Evolutionary conservation across 2,888 invertebrate species (phyloP), one percentile per base, ranked within the genome.

Genomic region (Electrophaes corylata): DNA sequence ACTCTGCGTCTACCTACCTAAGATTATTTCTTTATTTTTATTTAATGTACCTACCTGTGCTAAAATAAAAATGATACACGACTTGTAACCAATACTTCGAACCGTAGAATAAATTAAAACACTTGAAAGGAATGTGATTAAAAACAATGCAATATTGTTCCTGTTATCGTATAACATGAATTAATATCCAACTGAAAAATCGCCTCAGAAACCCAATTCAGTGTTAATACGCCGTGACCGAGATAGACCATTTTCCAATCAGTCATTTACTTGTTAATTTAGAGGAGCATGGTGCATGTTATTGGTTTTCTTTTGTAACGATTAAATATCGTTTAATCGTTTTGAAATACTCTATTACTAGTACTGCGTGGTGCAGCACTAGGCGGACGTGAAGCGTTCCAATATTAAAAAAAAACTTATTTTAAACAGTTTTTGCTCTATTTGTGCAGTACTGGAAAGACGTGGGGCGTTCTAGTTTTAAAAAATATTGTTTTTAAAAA

Each of bases 181-280:
- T 61, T 54, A 74, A 76, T 73, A 72, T 70, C 75, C 72, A 75
- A 81, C 76, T 80, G 80, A 82, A 83, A 82, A 84, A 78, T 78
- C 82, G 88, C 79, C 84, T 78, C 84, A 90, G 79, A 88, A 89
- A 90, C 89, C 90, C 87, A 90, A 91, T 91, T 89, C 85, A 84
- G 71, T 83, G 81, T 91, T 91, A 90, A 91, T 89, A 87, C 79
- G 83, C 77, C 90, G 83, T 90, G 84, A 87, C 91, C 73, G 71
- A 83, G 79, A 79, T 78, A 81, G 79, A 79, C 78, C 80, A 82
- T 84, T 84, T 86, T 85, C 84, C 88, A 89, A 87, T 89, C 87
- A 86, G 81, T 86, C 88, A 87, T 88, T 88, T 86, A 84, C 84
- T 84, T 86, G 88, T 88, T 91, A 86, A 89, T 91, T 90, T 90